A percentile compares a stretch with the other conserved stretches of the same genome.
Evolutionary conservation across 2,888 invertebrate genomes (phyloP).

Genomic region (Sarcophaga subvicina): DNA sequence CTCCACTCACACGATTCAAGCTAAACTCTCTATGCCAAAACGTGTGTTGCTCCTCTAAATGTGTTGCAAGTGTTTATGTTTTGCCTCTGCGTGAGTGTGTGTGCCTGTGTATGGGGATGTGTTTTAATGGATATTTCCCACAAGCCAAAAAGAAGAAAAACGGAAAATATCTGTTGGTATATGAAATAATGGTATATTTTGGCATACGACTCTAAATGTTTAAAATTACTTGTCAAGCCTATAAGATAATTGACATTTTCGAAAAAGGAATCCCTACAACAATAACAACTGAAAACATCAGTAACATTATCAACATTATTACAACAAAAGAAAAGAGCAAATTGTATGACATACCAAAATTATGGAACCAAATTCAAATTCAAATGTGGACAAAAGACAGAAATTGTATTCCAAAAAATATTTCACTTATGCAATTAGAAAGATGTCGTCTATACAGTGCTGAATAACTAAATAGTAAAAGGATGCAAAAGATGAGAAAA

Average conservation of each 20-base stretch:
- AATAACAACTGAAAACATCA: conserved; percentile 46
- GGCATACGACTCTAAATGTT: conserved; percentile 64
- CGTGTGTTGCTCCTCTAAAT: neutral
- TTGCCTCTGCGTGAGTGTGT: neutral
- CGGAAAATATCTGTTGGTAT: conserved; percentile 33
- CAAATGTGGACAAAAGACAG: neutral
- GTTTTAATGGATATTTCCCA: conserved; percentile 45
- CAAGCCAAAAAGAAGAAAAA: conserved; percentile 25
- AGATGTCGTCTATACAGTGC: too few relatives aligned
- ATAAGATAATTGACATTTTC: conserved; percentile 68
- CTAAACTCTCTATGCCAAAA: neutral
- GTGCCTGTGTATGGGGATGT: conserved; percentile 9
- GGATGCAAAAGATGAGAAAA: too few relatives aligned
- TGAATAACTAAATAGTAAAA: neutral
- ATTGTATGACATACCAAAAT: neutral
- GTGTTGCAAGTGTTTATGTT: neutral
- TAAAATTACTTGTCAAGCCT: conserved; percentile 64
- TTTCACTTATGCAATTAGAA: neutral
- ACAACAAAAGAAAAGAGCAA: neutral
- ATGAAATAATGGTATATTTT: conserved; percentile 61
- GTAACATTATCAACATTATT: conserved; percentile 35
- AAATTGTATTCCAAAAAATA: neutral
- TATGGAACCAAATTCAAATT: neutral
- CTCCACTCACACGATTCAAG: conserved; percentile 41
- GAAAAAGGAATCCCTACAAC: conserved; percentile 47